These are phyloP conservation scores for Sebastes aleutianus DNA, from an alignment of 2,797 vertebrate species.

Conservation along the genomic window DNA sequence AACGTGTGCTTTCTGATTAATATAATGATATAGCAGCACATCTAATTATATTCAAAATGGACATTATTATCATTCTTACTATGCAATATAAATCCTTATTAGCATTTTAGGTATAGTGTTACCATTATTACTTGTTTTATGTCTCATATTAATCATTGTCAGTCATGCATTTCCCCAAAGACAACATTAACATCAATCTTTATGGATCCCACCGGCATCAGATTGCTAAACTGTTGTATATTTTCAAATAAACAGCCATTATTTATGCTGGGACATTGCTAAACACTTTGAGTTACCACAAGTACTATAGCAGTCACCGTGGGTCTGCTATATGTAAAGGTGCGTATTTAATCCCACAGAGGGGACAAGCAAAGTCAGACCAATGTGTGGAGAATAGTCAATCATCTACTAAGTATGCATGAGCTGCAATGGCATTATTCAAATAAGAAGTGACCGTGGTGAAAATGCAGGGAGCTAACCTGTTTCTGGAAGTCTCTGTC, in stretches of 20 bases:
- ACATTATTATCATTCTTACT: neutral
- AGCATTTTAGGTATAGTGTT: neutral
- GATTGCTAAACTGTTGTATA: neutral
- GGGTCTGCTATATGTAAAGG: neutral
- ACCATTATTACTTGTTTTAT: neutral
- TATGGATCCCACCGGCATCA: neutral
- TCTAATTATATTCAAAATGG: neutral
- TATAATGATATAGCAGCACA: neutral
- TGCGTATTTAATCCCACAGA: conserved; percentile 14
- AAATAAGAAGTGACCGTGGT: conserved; percentile 40
- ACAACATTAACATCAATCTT: neutral
- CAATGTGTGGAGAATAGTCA: conserved; percentile 14
- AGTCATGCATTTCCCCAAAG: neutral
- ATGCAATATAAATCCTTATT: neutral
- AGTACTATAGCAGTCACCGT: neutral
- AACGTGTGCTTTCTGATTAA: neutral
- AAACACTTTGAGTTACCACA: neutral
- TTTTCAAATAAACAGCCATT: neutral
- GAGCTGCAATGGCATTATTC: conserved; percentile 48
- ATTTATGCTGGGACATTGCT: neutral
- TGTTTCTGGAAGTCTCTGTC: conserved; percentile 33
- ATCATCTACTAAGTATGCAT: conserved; percentile 39
- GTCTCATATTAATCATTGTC: neutral
- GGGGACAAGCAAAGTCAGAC: conserved; percentile 13
- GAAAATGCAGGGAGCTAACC: conserved; percentile 29